phyloP scores from a whole-genome alignment of 1,140 invertebrate species.

The Stegodyphus mimosarum region DNA sequence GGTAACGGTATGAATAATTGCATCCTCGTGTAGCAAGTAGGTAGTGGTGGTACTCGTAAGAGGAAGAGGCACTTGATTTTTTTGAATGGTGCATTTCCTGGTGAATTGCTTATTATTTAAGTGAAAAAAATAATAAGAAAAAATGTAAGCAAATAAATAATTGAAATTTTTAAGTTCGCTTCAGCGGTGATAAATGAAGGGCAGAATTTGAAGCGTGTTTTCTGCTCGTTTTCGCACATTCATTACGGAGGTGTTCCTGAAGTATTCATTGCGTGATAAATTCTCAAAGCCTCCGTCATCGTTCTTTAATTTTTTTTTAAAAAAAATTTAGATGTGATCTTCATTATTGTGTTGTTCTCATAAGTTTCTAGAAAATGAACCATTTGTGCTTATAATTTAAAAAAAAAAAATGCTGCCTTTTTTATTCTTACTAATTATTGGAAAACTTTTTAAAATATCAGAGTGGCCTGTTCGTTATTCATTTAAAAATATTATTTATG shows the following conservation, averaged over 20 bases:
- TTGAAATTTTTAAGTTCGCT: constrained; percentile 41
- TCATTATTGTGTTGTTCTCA: no score
- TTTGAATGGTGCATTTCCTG: background rate
- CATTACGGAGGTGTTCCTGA: background rate
- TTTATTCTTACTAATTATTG: no score
- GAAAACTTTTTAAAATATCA: no score
- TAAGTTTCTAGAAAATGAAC: no score
- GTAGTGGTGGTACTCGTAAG: background rate
- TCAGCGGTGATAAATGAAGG: constrained; percentile 11
- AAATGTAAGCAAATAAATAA: constrained; percentile 16
- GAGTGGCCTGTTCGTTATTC: no score
- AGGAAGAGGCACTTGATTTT: background rate
- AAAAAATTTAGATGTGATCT: background rate
- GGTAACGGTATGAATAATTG: background rate
- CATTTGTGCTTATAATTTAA: no score
- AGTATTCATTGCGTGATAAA: background rate
- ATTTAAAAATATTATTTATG: no score
- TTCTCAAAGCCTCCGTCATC: background rate
- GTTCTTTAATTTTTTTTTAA: background rate
- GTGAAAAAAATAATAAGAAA: background rate
- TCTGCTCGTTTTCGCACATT: constrained; percentile 1
- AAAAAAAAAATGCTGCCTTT: no score
- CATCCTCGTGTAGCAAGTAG: background rate
- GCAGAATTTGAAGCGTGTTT: constrained; percentile 20
- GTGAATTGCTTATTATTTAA: constrained; percentile 40